phyloP scores from a whole-genome alignment of 2,888 invertebrate genomes.

The Euproctis similis region DNA sequence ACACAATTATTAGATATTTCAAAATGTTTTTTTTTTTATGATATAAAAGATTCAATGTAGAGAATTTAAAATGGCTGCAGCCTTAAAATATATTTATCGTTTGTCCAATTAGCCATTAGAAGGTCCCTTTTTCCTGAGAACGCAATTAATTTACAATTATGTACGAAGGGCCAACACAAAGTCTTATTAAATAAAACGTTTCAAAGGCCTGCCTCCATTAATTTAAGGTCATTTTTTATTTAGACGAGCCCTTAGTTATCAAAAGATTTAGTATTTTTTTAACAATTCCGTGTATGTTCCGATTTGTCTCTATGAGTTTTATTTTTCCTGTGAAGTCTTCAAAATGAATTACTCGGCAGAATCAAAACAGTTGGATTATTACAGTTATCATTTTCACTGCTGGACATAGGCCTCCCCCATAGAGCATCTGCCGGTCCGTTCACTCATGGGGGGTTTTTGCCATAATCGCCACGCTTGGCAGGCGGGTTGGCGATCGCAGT shows the following conservation, averaged over 20 bases:
- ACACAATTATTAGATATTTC: no score
- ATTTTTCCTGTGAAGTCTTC: no score
- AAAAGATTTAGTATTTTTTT: constrained; percentile 23
- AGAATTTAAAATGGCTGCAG: constrained; percentile 23
- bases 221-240: constrained; percentile 49
- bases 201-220: constrained; percentile 45
- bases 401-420: no score
- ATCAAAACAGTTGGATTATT: no score
- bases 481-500: no score
- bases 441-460: no score
- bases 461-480: no score
- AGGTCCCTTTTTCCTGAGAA: constrained; percentile 50
- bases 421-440: no score
- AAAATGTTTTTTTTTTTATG: neutral
- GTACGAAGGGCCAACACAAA: constrained; percentile 57
- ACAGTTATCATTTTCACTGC: no score
- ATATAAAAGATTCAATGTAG: constrained; percentile 20
- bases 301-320: no score
- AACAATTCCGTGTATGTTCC: no score
- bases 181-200: constrained; percentile 67
- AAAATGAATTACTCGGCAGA: no score
- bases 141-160: constrained; percentile 70
- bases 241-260: constrained; percentile 41
- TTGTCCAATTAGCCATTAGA: constrained; percentile 54
- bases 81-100: constrained; percentile 56